Evolutionary conservation across 2,888 invertebrate genomes (phyloP).

Genomic region (Ophioninae sp.): DNA sequence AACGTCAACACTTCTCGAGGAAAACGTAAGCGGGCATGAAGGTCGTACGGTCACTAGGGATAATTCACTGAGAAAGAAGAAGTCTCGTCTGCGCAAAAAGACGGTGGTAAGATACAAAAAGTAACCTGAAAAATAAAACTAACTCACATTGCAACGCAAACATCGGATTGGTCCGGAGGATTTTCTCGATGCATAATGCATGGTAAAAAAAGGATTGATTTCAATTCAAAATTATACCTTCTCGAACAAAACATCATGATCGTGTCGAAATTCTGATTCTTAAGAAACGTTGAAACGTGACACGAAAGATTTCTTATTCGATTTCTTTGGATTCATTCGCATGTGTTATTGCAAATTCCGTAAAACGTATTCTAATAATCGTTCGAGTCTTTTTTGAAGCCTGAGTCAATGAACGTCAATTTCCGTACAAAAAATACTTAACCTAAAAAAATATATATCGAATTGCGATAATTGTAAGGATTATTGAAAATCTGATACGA

Average conservation of each 20-base stretch:
- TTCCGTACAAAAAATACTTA: no score
- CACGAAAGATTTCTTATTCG: neutral
- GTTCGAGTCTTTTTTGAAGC: neutral
- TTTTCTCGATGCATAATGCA: no score
- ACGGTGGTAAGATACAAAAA: slow-evolving; percentile 76
- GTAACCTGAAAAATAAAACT: neutral
- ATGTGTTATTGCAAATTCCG: neutral
- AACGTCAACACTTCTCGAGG: slow-evolving; percentile 83
- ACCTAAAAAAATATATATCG: neutral
- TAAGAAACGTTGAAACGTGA: neutral
- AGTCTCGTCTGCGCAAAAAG: slow-evolving; percentile 81
- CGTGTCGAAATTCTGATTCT: no score
- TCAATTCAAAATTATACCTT: no score
- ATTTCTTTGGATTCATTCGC: neutral
- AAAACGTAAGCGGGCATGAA: slow-evolving; percentile 76
- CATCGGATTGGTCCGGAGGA: neutral
- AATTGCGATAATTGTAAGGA: neutral
- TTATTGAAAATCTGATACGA: neutral
- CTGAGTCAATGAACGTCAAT: neutral
- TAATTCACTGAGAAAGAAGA: slow-evolving; percentile 81
- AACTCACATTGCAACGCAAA: neutral
- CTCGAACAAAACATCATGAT: no score
- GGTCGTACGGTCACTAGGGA: slow-evolving; percentile 78
- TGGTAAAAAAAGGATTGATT: no score
- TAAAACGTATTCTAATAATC: neutral